phyloP scores from a whole-genome alignment of 2,888 invertebrate genomes.

The Torymus auratus region DNA sequence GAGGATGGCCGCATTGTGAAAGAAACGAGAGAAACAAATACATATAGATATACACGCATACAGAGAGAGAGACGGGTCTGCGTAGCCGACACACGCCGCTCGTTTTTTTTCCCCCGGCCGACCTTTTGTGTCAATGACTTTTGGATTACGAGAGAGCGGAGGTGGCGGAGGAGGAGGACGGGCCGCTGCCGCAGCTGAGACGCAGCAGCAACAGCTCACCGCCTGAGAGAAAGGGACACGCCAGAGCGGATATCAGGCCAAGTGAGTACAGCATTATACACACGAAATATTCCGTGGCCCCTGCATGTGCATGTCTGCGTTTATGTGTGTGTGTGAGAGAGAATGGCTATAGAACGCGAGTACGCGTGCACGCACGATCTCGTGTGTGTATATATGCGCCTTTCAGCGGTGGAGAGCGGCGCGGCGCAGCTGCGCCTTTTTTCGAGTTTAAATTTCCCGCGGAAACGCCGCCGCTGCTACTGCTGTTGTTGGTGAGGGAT shows the following conservation, averaged over 20 bases:
- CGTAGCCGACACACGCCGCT: neutral
- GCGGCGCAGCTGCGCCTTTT: slow-evolving; percentile 27
- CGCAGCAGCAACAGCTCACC: neutral
- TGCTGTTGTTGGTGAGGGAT: slow-evolving; percentile 27
- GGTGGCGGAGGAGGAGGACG: neutral
- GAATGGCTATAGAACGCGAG: no score
- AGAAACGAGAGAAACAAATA: no score
- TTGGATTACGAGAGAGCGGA: slow-evolving; percentile 39
- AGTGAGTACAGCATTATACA: no score
- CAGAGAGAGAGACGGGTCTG: no score
- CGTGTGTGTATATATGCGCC: neutral
- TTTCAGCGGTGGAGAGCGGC: neutral
- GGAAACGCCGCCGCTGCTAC: slow-evolving; percentile 30
- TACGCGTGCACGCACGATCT: neutral
- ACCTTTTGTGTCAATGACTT: slow-evolving; percentile 51
- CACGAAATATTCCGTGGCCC: no score
- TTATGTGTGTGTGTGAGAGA: no score
- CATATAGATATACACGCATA: no score
- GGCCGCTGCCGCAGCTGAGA: slow-evolving; percentile 22
- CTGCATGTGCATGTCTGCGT: no score
- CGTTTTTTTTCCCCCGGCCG: neutral
- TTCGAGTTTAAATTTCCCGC: slow-evolving; percentile 54
- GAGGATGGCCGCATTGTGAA: no score
- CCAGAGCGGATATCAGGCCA: neutral
- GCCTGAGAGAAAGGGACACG: slow-evolving; percentile 35